Percentiles rank a stretch among this genome's conserved stretches.
Evolutionary conservation across 1,140 invertebrate genomes (phyloP).

Genomic region (Drosophila bocki): DNA sequence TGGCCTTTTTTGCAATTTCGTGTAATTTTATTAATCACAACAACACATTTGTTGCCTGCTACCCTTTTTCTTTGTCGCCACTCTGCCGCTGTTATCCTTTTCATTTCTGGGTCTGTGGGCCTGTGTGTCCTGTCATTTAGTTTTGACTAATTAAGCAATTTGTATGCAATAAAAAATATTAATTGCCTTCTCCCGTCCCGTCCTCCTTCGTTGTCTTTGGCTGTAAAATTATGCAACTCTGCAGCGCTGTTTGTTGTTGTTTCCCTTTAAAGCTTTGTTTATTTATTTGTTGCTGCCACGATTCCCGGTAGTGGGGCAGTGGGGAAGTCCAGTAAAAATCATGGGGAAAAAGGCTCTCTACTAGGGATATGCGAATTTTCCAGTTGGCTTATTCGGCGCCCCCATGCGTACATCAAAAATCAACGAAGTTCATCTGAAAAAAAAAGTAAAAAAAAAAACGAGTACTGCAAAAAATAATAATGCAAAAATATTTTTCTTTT

Average conservation of each 20-base stretch:
- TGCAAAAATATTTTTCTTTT: slow-evolving; percentile 24
- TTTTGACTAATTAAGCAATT: slow-evolving; percentile 81
- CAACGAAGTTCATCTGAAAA: slow-evolving; percentile 27
- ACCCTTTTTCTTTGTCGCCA: slow-evolving; percentile 9
- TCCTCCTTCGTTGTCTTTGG: slow-evolving; percentile 15
- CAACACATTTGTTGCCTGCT: slow-evolving; percentile 70
- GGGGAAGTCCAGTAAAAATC: not conserved
- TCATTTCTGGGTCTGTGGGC: slow-evolving; percentile 36
- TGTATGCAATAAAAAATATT: slow-evolving; percentile 81
- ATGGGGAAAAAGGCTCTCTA: slow-evolving; percentile 11
- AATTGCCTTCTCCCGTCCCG: slow-evolving; percentile 45
- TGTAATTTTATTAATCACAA: slow-evolving; percentile 84
- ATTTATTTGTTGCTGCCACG: slow-evolving; percentile 56
- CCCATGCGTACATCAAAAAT: slow-evolving; percentile 75
- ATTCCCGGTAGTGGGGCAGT: not conserved
- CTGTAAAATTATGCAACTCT: slow-evolving; percentile 39
- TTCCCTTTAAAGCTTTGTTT: slow-evolving; percentile 65
- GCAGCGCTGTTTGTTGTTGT: slow-evolving; percentile 18
- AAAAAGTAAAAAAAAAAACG: slow-evolving; percentile 9
- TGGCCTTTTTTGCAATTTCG: slow-evolving; percentile 56
- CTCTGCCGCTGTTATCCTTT: slow-evolving; percentile 38
- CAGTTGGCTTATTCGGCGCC: slow-evolving; percentile 66
- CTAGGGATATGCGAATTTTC: slow-evolving; percentile 63
- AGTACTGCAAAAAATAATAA: slow-evolving; percentile 25
- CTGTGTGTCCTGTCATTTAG: slow-evolving; percentile 62